Conservation (phyloP, 2,888 invertebrate species). For the Dorcus parallelipipedus region DNA sequence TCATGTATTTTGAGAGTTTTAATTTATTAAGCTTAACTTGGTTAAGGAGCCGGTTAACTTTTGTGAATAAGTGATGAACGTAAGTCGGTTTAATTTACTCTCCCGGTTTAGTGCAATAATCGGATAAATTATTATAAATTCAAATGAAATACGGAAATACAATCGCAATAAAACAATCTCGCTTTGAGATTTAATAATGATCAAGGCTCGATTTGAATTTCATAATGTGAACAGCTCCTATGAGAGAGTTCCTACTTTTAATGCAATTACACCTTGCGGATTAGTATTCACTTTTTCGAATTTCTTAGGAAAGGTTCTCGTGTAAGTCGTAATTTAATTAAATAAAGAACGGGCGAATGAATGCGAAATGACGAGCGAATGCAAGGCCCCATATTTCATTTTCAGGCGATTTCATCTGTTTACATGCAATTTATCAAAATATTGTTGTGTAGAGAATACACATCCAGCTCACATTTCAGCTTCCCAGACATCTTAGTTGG, state of each 20-base stretch:
- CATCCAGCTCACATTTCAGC: slow-evolving; percentile 18
- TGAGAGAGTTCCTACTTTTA: slow-evolving; percentile 3
- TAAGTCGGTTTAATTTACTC: too few relatives aligned
- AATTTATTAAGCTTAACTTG: too few relatives aligned
- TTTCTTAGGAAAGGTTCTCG: slow-evolving; percentile 14
- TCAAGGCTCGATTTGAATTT: too few relatives aligned
- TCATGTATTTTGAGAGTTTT: too few relatives aligned
- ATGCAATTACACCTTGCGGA: slow-evolving; percentile 11
- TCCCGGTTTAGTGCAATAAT: too few relatives aligned
- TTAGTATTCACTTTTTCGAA: slow-evolving; percentile 11
- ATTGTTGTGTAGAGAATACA: slow-evolving; percentile 35
- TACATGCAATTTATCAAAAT: slow-evolving; percentile 40
- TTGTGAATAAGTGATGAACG: too few relatives aligned
- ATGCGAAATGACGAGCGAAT: neutral
- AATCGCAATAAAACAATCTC: too few relatives aligned
- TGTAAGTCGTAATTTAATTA: slow-evolving; percentile 16
- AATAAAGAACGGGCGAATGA: slow-evolving; percentile 14
- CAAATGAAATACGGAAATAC: too few relatives aligned
- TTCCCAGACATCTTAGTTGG: slow-evolving; percentile 25
- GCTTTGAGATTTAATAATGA: too few relatives aligned
- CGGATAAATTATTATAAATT: too few relatives aligned
- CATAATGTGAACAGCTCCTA: too few relatives aligned
- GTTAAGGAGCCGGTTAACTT: too few relatives aligned
- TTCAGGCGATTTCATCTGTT: slow-evolving; percentile 37
- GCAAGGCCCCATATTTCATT: slow-evolving; percentile 32